Percentiles rank a stretch among this genome's conserved stretches.
Evolutionary conservation across 2,797 vertebrate genomes (phyloP).

Genomic region (Microhierax caerulescens): DNA sequence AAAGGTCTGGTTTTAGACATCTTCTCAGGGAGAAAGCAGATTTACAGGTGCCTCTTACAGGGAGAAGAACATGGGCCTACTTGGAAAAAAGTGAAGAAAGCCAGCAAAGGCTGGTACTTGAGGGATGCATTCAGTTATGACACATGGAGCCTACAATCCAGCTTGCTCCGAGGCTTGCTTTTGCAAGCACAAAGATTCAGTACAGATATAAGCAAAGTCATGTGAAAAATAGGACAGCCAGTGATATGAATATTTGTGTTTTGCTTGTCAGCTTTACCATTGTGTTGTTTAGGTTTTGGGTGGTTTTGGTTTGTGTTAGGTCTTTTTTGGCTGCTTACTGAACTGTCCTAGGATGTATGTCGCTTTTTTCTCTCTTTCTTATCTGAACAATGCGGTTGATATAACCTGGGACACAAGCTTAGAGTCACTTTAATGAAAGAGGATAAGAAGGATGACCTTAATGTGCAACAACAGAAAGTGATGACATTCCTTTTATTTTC

Average conservation of each 20-base stretch:
- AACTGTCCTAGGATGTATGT: neutral
- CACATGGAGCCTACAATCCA: fast-evolving
- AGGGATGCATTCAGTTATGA: neutral
- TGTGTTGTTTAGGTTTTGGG: neutral
- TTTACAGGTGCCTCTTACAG: neutral
- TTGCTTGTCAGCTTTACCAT: neutral
- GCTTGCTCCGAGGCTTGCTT: neutral
- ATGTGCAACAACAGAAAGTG: neutral
- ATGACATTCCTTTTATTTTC: neutral
- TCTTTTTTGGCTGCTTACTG: neutral
- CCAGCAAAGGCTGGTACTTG: neutral
- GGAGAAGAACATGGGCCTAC: neutral
- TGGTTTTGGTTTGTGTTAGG: neutral
- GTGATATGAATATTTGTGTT: neutral
- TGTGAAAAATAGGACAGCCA: neutral
- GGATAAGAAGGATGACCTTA: neutral
- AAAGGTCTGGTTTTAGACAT: neutral
- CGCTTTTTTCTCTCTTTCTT: neutral
- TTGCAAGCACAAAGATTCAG: neutral
- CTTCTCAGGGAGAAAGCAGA: neutral
- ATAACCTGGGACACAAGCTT: neutral
- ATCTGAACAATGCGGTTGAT: neutral
- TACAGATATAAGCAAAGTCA: neutral
- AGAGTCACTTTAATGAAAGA: neutral
- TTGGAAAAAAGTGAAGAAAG: neutral